Base-by-base conservation (phyloP, 2,113 vertebrate genomes). In the Lichenostomus cassidix region DNA sequence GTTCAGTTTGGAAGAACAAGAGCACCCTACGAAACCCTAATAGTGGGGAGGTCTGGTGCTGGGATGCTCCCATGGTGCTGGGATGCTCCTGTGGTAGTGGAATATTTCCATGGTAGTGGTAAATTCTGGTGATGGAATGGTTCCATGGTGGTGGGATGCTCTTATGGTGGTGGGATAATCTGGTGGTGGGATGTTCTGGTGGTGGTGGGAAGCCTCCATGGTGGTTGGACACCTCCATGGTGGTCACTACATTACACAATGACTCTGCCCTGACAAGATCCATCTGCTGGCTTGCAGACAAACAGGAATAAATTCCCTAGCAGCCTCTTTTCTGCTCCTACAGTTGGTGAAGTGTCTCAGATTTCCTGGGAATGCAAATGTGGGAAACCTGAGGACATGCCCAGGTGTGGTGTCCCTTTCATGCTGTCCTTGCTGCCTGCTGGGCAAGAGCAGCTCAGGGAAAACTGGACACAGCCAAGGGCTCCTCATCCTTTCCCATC, bases 1-100 rank as follows among this genome's bases (percentile, higher is more conserved):
- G 79, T n/a, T 74, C 16, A 19, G 16, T 14, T n/a, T 58, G 60
- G 62, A 52, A 60, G 90, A 92, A 52, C 2, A 12, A 74, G 64
- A 67, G 42, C 21, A 35, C 7, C 21, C 35, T 47, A 1, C 0
- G 0, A 60, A 73, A 10, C 7, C 52, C 37, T 15, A 31, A 12
- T 22, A 46, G 12, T 53, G 65, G 71, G 31, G 33, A 53, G 39
- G 5, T 49, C 21, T 53, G 28, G 33, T 56, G 50, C 12, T 46
- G 25, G 37, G 63, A 44, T 10, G 16, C 15, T 50, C 20, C 25
- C 6, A 1, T 42, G 10, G 11, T 70, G 29, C 10, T 42, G 52
- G 49, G 50, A 69, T 5, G 0, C 5, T 53, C 6, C 44, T n/a
- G 5, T 58, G 56, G 23, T 63, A 7, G 24, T 47, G 5, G 37